phyloP scores from a whole-genome alignment of 53 echinoderm and acorn worm species.

The Holothuria scabra region DNA sequence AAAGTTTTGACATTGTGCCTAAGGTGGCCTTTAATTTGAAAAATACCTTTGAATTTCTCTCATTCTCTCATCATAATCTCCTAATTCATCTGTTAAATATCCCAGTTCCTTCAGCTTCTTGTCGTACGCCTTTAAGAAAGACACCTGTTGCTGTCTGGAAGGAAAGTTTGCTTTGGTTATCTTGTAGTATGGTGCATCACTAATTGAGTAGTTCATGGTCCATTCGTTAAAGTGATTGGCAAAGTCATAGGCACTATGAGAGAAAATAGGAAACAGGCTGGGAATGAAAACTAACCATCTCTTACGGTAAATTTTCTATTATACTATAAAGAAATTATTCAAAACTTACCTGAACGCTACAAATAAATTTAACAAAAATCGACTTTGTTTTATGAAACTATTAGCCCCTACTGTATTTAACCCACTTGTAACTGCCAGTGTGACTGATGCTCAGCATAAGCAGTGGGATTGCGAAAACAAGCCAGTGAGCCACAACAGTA shows the following conservation, averaged over 20 bases:
- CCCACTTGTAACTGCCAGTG: no score
- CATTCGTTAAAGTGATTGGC: conserved; percentile 97
- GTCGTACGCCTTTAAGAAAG: conserved; percentile 81
- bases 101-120: conserved; percentile 20
- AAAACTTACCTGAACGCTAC: neutral
- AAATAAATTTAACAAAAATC: no score
- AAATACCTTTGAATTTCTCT: conserved; percentile 73
- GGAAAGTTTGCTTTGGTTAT: conserved; percentile 72
- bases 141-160: conserved; percentile 78
- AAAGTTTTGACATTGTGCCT: no score
- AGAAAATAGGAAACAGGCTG: neutral
- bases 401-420: no score
- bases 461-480: no score
- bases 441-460: no score
- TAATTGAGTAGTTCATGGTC: conserved; percentile 78
- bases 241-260: conserved; percentile 66
- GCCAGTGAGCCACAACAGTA: no score
- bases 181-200: conserved; percentile 69
- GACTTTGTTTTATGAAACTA: no score
- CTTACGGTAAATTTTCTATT: neutral
- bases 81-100: conserved; percentile 10
- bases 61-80: conserved; percentile 10
- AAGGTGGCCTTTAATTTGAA: conserved; percentile 79
- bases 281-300: neutral
- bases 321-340: neutral